Evolutionary conservation across 1,140 invertebrate species (phyloP).

Genomic region (Bombus waltoni): DNA sequence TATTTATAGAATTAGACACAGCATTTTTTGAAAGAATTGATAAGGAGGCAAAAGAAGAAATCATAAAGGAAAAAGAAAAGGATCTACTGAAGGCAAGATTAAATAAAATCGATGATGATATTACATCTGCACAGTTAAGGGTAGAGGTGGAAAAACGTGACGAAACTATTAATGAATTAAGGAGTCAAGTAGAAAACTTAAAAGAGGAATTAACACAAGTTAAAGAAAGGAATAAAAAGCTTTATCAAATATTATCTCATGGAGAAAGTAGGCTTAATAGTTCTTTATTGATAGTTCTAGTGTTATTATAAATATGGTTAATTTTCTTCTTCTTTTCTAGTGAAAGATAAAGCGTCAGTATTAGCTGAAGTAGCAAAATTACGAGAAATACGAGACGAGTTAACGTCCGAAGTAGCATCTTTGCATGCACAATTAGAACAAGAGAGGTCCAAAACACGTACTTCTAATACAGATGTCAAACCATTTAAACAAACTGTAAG

Average conservation of each 20-base stretch:
- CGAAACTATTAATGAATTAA: conserved; percentile 85
- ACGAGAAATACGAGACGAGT: conserved; percentile 87
- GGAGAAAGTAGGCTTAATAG: conserved; percentile 87
- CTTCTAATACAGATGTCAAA: conserved; percentile 84
- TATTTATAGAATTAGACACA: conserved; percentile 75
- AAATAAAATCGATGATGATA: conserved; percentile 82
- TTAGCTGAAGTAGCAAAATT: conserved; percentile 89
- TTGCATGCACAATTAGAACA: conserved; percentile 90
- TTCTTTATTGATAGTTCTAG: not conserved
- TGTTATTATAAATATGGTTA: conserved; percentile 10
- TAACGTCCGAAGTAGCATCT: conserved; percentile 87
- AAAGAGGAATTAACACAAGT: conserved; percentile 88
- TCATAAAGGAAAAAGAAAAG: conserved; percentile 87
- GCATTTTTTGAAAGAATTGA: conserved; percentile 88
- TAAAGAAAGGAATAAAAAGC: conserved; percentile 90
- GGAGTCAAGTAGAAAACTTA: conserved; percentile 85
- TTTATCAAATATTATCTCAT: conserved; percentile 89
- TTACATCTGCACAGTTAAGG: conserved; percentile 84
- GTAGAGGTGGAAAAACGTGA: conserved; percentile 87
- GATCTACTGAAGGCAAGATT: conserved; percentile 82
- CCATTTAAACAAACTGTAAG: conserved; percentile 77
- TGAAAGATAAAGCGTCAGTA: conserved; percentile 91
- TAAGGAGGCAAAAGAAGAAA: conserved; percentile 85
- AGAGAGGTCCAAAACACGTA: conserved; percentile 89
- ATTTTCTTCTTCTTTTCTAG: conserved; percentile 77